Base-by-base conservation (phyloP, 2,888 invertebrate species). In the Rotaria socialis region DNA sequence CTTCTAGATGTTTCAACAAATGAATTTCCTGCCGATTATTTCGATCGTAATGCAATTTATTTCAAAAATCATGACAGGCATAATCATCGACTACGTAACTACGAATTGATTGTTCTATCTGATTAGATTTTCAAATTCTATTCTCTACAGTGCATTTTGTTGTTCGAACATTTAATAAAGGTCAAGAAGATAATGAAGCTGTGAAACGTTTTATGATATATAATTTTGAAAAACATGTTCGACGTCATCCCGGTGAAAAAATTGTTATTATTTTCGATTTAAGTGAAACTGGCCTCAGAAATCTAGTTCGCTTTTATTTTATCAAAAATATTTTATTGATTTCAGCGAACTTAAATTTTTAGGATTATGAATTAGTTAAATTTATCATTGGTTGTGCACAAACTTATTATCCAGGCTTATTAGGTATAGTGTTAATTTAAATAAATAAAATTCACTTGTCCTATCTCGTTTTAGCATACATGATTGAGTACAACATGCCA, bases 11-110 rank as follows among this genome's bases (percentile, higher is more conserved):
- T 80, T 11, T 80, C 80, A 6, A 16, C 80, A 24, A 3, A 80
- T 43, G 47, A 47, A 11, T 80, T 80, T 80, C 80, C 80, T 47
- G 80, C 43, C 24, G 47, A 80, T 80, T 80, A 80, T 80, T 80
- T 80, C 47, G 80, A 80, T 80, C 80, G 80, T 10, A 8, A 47
- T 80, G 43, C 80, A n/a, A 80, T 80, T 22, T 80, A 47, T 80
- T 80, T 80, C n/a, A 80, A 80, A 80, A 43, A 80, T 47, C n/a
- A n/a, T 80, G 80, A 80, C n/a, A 24, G n/a, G 24, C 47, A 80
- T 19, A 80, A 80, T n/a, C 24, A 80, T 47, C 80, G 47, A 47
- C 0, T 80, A 43, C 11, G 80, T 80, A 80, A 47, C 35, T 35
- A 67, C 16, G 8, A 19, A 67, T 3, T 67, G 5, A 0, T 35